Evolutionary conservation across 2,888 invertebrate genomes (phyloP), one percentile per base, ranked within the genome.

Genomic region (Electrophaes corylata): DNA sequence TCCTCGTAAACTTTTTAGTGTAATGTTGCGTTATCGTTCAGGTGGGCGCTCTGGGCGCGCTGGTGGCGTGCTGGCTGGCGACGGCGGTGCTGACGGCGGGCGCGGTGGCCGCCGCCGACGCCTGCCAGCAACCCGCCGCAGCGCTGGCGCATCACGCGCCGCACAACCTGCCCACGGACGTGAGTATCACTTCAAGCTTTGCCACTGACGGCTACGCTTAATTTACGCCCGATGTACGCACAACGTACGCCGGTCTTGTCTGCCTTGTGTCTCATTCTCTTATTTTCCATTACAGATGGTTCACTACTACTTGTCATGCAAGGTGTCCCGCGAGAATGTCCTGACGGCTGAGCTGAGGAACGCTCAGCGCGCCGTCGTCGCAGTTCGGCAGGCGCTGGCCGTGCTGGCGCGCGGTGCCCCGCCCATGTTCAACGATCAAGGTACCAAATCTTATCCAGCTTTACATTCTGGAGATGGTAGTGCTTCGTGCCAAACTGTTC

Each of bases 31-130:
- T 37, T 10, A 2, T 16, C 4, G 12, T 37, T 5, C 67, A 89
- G 89, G 90, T 90, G 71, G 87, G 88, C 0, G 91, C 91, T 18
- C 93, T 98, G 75, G 97, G 97, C 31, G 96, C 98, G 58, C 79
- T 92, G 64, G 91, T 91, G 72, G 85, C 84, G 67, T 97, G 97
- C 65, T 98, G 98, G 96, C 92, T 97, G 71, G 95, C 97, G 92
- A 95, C 96, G 50, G 97, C 98, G 54, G 84, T 97, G 62, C 97
- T 98, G 88, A 93, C 98, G 64, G 96, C 96, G 47, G 94, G 95
- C 23, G 95, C 96, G 55, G 97, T 98, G 78, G 97, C 96, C 26
- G 93, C 96, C 43, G 96, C 96, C 44, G 97, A 97, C 86, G 94
- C 97, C 18, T 97, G 97, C 86, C 94, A 96, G 71, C 95, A 96